Conservation (phyloP, 2,888 invertebrate genomes). For the Apamea epomidion region DNA sequence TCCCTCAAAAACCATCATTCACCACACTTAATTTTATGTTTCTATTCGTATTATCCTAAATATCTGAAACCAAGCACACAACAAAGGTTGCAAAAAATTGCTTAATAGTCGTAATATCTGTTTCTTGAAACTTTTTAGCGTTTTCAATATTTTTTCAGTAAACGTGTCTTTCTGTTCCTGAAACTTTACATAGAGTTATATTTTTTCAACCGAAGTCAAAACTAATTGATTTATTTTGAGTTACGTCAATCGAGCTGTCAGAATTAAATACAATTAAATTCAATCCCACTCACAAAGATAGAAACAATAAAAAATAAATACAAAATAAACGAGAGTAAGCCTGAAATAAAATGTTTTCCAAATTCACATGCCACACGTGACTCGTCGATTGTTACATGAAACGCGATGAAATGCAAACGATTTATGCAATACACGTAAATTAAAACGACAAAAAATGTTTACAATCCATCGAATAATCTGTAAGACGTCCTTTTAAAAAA, state of each 20-base stretch:
- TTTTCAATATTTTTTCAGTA: neutral
- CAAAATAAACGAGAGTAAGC: slow-evolving; percentile 16
- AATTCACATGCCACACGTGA: slow-evolving; percentile 19
- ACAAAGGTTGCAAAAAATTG: neutral
- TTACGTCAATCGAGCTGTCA: neutral
- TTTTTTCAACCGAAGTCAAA: neutral
- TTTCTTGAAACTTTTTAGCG: neutral
- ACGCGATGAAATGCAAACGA: slow-evolving; percentile 11
- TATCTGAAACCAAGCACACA: neutral
- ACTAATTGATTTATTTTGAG: slow-evolving; percentile 6
- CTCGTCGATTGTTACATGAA: slow-evolving; percentile 32
- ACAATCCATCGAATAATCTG: slow-evolving; percentile 15
- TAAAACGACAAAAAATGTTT: neutral
- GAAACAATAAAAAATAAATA: slow-evolving; percentile 21
- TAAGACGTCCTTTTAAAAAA: slow-evolving; percentile 50
- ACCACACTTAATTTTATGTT: neutral
- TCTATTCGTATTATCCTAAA: neutral
- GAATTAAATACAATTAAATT: slow-evolving; percentile 5
- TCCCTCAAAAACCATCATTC: too few relatives aligned
- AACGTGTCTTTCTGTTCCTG: neutral
- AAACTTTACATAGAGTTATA: neutral
- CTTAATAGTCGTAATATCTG: neutral
- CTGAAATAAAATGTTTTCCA: slow-evolving; percentile 7
- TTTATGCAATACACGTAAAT: slow-evolving; percentile 1
- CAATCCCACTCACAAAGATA: slow-evolving; percentile 1